Percentiles rank a stretch among this genome's conserved stretches.
These are phyloP conservation scores for Julus scandinavius DNA, from an alignment of 2,888 invertebrate species.

Conservation along the genomic window DNA sequence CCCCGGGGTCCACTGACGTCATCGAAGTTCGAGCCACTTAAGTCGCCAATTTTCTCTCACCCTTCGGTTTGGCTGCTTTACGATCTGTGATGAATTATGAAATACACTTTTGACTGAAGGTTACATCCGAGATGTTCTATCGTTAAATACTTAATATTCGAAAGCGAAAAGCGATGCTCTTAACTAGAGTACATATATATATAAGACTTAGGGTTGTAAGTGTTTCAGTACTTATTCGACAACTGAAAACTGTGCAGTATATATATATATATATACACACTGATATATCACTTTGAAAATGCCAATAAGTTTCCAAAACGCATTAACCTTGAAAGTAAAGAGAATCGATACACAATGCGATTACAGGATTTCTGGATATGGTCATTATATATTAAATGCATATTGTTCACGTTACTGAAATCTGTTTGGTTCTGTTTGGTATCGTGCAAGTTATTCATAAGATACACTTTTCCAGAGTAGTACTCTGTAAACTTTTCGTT, in stretches of 20 bases:
- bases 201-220: not conserved
- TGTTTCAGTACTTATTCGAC: not conserved
- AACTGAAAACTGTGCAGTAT: not conserved
- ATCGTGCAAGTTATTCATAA: too few relatives aligned
- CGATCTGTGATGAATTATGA: constrained; percentile 1
- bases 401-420: too few relatives aligned
- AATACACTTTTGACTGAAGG: not conserved
- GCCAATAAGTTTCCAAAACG: not conserved
- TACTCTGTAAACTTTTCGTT: too few relatives aligned
- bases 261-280: too few relatives aligned
- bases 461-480: too few relatives aligned
- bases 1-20: not conserved
- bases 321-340: not conserved
- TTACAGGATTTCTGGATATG: not conserved
- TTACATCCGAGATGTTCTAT: not conserved
- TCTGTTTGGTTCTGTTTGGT: too few relatives aligned
- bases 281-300: not conserved
- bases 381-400: too few relatives aligned
- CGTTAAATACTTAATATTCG: not conserved
- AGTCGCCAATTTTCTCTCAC: not conserved
- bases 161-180: not conserved
- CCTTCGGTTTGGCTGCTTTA: not conserved
- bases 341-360: not conserved
- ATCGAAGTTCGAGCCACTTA: not conserved
- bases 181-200: not conserved